Conservation (phyloP, 2,888 invertebrate species). For the Balanococcus diminutus region DNA sequence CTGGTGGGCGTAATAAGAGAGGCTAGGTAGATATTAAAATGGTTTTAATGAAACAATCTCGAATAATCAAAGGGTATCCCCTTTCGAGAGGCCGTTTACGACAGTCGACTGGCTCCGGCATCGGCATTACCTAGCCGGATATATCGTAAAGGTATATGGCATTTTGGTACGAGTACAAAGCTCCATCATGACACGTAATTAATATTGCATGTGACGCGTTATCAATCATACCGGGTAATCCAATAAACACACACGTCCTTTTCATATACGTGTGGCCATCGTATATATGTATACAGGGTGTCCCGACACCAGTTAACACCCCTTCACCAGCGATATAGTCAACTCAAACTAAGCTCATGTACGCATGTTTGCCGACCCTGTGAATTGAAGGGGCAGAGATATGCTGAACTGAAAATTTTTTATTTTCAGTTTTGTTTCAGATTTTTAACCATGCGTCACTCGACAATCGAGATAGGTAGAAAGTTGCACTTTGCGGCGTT, state of each 20-base stretch:
- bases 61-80: not conserved
- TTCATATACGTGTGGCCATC: not conserved
- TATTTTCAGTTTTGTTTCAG: too few species aligned
- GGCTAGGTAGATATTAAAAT: not conserved
- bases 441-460: too few species aligned
- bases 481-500: too few species aligned
- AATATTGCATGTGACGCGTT: conserved; percentile 33
- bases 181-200: conserved; percentile 28
- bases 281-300: too few species aligned
- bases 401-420: too few species aligned
- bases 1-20: not conserved
- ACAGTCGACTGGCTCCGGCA: not conserved
- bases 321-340: too few species aligned
- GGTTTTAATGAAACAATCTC: not conserved
- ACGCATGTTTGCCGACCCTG: too few species aligned
- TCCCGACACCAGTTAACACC: too few species aligned
- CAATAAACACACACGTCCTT: conserved; percentile 34
- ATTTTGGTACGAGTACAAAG: not conserved
- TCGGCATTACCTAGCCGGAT: not conserved
- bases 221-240: conserved; percentile 38
- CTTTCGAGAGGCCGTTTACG: not conserved
- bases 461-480: too few species aligned
- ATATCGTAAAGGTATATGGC: not conserved
- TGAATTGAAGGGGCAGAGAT: too few species aligned
- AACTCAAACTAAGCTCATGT: too few species aligned